Percentiles rank a stretch among this genome's conserved stretches.
These are phyloP conservation scores for Sturmia bella DNA, from an alignment of 2,888 invertebrate genomes.

Conservation along the genomic window DNA sequence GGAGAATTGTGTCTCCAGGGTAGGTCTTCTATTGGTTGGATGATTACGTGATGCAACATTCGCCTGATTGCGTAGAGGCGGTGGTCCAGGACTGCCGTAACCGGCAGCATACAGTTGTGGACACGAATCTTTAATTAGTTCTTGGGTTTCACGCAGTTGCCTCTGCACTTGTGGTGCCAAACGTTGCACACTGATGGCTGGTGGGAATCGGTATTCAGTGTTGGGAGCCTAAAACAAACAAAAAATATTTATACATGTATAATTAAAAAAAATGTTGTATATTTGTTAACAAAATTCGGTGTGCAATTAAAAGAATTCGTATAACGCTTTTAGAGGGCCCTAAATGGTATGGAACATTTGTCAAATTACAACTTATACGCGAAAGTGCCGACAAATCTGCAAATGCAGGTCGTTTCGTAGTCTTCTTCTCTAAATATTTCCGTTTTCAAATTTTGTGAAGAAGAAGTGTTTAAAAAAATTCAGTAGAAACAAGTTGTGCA, in stretches of 20 bases:
- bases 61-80: slow-evolving; percentile 81
- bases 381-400: too few species aligned
- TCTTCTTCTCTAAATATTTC: too few species aligned
- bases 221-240: slow-evolving; percentile 73
- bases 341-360: too few species aligned
- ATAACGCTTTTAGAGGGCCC: too few species aligned
- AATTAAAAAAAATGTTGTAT: background rate
- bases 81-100: slow-evolving; percentile 82
- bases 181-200: slow-evolving; percentile 82
- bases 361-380: too few species aligned
- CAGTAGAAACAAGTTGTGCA: too few species aligned
- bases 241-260: too few species aligned
- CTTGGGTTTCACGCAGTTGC: slow-evolving; percentile 82
- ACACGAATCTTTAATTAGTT: slow-evolving; percentile 82
- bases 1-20: slow-evolving; percentile 82
- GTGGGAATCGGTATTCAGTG: slow-evolving; percentile 82
- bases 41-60: slow-evolving; percentile 71
- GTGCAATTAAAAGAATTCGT: too few species aligned
- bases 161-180: slow-evolving; percentile 82
- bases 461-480: too few species aligned
- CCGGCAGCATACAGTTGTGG: slow-evolving; percentile 82
- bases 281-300: too few species aligned
- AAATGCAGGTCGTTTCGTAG: too few species aligned
- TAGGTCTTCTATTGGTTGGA: slow-evolving; percentile 80
- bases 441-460: too few species aligned